These are phyloP conservation scores for Chymomyza amoena DNA, from an alignment of 2,888 invertebrate species.

Conservation along the genomic window DNA sequence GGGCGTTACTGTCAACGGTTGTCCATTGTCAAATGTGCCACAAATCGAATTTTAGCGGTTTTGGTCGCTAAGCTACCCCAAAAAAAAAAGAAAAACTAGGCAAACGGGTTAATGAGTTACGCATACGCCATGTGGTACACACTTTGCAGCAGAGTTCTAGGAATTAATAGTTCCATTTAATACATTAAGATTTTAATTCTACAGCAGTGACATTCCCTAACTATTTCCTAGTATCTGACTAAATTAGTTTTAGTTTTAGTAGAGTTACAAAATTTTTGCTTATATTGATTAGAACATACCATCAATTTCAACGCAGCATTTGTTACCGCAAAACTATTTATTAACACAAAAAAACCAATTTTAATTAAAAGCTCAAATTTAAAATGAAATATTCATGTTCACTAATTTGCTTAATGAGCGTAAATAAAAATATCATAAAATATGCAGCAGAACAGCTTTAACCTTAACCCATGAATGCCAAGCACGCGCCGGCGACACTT, in stretches of 20 bases:
- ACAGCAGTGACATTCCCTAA: no score
- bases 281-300: no score
- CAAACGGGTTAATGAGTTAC: constrained; percentile 29
- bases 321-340: no score
- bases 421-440: constrained; percentile 50
- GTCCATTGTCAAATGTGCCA: constrained; percentile 47
- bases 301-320: no score
- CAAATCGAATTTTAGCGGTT: constrained; percentile 51
- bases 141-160: background rate
- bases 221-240: no score
- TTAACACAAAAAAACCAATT: background rate
- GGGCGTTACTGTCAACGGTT: background rate
- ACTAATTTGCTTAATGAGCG: constrained; percentile 38
- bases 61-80: background rate
- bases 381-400: constrained; percentile 52
- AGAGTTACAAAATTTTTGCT: no score
- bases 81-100: background rate
- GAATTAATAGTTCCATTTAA: no score
- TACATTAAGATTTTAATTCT: no score
- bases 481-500: background rate
- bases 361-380: background rate
- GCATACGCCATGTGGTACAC: constrained; percentile 36
- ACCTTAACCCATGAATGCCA: constrained; percentile 5
- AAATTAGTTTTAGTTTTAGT: no score
- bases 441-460: constrained; percentile 38